phyloP scores from a whole-genome alignment of 2,888 invertebrate genomes.

The Selenia dentaria region DNA sequence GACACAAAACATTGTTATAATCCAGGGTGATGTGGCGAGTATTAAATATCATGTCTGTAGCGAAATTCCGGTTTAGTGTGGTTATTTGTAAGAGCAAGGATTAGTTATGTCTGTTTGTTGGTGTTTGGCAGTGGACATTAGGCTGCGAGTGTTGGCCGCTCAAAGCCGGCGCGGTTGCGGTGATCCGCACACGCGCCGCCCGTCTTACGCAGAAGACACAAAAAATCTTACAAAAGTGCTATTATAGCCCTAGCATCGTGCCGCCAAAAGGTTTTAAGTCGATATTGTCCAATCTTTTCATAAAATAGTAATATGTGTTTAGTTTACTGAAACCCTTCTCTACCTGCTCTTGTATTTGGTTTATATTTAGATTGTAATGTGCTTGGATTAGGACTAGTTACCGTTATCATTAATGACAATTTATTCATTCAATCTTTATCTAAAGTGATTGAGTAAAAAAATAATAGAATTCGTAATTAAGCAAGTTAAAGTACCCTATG shows the following conservation, averaged over 20 bases:
- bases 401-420: slow-evolving; percentile 1
- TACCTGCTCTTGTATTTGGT: slow-evolving; percentile 23
- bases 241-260: slow-evolving; percentile 45
- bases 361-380: slow-evolving; percentile 3
- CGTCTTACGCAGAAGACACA: slow-evolving; percentile 64
- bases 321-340: slow-evolving; percentile 15
- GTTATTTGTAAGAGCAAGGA: slow-evolving; percentile 69
- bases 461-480: slow-evolving; percentile 13
- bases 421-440: background rate
- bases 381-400: background rate
- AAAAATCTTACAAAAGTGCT: slow-evolving; percentile 48
- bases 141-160: slow-evolving; percentile 41
- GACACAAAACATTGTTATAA: slow-evolving; percentile 72
- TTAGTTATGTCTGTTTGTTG: slow-evolving; percentile 68
- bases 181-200: slow-evolving; percentile 45
- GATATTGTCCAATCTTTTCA: slow-evolving; percentile 42
- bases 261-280: slow-evolving; percentile 38
- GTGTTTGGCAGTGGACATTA: slow-evolving; percentile 56
- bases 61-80: slow-evolving; percentile 68
- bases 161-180: slow-evolving; percentile 48
- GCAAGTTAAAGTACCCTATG: slow-evolving; percentile 16
- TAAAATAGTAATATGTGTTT: slow-evolving; percentile 33
- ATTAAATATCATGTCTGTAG: slow-evolving; percentile 73
- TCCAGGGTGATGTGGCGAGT: slow-evolving; percentile 68
- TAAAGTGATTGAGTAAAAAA: slow-evolving; percentile 13